Conservation (phyloP, 1,140 invertebrate species). For the Luehdorfia chinensis region DNA sequence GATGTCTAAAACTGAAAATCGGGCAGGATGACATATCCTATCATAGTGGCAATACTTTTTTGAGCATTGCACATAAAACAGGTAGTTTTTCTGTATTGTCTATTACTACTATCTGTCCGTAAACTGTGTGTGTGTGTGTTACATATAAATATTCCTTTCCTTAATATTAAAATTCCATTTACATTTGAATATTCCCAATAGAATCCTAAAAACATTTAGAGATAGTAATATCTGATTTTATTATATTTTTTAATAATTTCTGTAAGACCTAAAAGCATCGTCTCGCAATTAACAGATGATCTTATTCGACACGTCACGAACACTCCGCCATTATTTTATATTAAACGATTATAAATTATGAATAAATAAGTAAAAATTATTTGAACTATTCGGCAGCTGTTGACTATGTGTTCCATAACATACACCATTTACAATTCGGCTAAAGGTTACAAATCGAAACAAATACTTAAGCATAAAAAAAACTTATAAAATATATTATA, state of each 20-base stretch:
- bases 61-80: too few relatives aligned
- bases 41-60: too few relatives aligned
- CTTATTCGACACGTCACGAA: too few relatives aligned
- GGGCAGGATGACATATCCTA: too few relatives aligned
- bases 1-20: too few relatives aligned
- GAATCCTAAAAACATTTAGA: neutral
- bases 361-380: constrained; percentile 4
- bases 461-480: too few relatives aligned
- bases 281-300: too few relatives aligned
- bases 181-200: neutral
- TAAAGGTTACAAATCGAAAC: neutral
- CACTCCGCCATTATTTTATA: constrained; percentile 2
- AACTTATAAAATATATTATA: neutral
- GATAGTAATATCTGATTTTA: neutral
- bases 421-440: neutral
- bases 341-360: constrained; percentile 6
- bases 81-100: too few relatives aligned
- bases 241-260: neutral
- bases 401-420: neutral
- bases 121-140: too few relatives aligned
- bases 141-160: neutral
- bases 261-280: neutral
- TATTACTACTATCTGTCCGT: too few relatives aligned
- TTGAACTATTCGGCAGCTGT: constrained; percentile 3
- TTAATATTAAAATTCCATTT: neutral